These are phyloP conservation scores for Lerema accius DNA, from an alignment of 1,140 invertebrate genomes.

Conservation along the genomic window DNA sequence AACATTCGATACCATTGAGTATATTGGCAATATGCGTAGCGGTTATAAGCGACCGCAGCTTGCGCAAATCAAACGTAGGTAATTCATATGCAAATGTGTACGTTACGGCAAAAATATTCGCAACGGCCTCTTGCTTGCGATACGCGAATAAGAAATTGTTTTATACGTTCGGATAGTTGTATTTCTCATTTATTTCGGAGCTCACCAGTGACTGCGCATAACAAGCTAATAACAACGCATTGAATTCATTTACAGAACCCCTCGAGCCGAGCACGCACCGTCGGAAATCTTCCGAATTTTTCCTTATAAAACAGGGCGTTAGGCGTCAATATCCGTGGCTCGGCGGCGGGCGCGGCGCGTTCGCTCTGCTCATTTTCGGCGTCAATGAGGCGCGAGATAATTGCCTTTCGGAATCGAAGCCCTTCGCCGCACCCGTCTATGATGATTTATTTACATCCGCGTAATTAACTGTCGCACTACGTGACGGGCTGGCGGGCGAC, in stretches of 20 bases:
- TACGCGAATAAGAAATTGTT: not conserved
- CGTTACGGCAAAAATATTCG: not conserved
- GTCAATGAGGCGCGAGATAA: conserved; percentile 78
- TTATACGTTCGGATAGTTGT: not conserved
- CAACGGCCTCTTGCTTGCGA: not conserved
- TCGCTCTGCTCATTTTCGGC: conserved; percentile 70
- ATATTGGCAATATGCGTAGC: conserved; percentile 58
- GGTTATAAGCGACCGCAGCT: conserved; percentile 41
- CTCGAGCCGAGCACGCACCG: conserved; percentile 53
- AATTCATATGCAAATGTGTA: not conserved
- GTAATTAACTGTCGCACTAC: conserved; percentile 81
- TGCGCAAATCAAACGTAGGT: conserved; percentile 38
- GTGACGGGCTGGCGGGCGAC: conserved; percentile 76
- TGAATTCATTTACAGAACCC: conserved; percentile 28
- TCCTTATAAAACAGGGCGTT: conserved; percentile 54
- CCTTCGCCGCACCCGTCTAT: conserved; percentile 71
- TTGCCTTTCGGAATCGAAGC: conserved; percentile 76
- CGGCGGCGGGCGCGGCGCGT: conserved; percentile 40
- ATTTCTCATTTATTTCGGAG: not conserved
- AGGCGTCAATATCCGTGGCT: conserved; percentile 60
- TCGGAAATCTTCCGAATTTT: conserved; percentile 65
- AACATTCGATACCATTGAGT: conserved; percentile 53
- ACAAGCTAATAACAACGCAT: conserved; percentile 25
- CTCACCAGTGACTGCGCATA: conserved; percentile 1
- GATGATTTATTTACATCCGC: conserved; percentile 82